These are phyloP conservation scores for Bovichtus variegatus DNA, from an alignment of 2,797 vertebrate species.

Conservation along the genomic window DNA sequence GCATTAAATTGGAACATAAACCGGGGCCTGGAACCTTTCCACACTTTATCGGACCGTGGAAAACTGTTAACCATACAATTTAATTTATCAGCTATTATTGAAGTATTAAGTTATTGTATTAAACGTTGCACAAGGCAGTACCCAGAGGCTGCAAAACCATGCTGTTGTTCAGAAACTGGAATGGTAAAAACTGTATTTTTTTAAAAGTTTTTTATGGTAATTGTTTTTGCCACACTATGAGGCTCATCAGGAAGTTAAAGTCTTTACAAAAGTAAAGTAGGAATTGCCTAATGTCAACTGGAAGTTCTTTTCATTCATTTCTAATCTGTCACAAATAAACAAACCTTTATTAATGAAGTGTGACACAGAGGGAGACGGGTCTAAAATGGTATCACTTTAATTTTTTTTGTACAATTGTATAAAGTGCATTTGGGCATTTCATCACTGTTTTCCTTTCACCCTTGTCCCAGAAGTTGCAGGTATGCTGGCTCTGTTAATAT, in stretches of 20 bases:
- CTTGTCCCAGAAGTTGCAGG: constrained; percentile 8
- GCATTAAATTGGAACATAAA: constrained; percentile 5
- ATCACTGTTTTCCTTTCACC: background rate
- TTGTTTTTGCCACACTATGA: background rate
- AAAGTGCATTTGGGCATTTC: constrained; percentile 29
- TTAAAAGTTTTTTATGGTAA: background rate
- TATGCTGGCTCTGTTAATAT: constrained; percentile 1
- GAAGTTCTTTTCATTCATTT: constrained; percentile 17
- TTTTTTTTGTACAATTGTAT: constrained; percentile 1
- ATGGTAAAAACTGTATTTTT: constrained; percentile 25
- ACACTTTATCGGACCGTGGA: constrained; percentile 34
- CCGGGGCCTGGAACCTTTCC: background rate
- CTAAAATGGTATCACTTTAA: background rate
- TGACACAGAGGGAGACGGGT: constrained; percentile 10
- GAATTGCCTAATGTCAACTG: constrained; percentile 30
- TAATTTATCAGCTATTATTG: background rate
- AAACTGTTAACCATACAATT: constrained; percentile 26
- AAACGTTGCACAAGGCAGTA: constrained; percentile 12
- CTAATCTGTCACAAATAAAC: constrained; percentile 10
- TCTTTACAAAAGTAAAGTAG: background rate
- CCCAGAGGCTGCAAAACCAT: constrained; percentile 9
- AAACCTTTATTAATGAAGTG: constrained; percentile 15
- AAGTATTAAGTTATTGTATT: constrained; percentile 24
- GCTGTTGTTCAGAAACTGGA: constrained; percentile 38
- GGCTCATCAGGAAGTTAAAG: constrained; percentile 29